A percentile compares a stretch with the other conserved stretches of the same genome.
Conservation (phyloP, 2,113 vertebrate genomes). For the Elachura formosa region DNA sequence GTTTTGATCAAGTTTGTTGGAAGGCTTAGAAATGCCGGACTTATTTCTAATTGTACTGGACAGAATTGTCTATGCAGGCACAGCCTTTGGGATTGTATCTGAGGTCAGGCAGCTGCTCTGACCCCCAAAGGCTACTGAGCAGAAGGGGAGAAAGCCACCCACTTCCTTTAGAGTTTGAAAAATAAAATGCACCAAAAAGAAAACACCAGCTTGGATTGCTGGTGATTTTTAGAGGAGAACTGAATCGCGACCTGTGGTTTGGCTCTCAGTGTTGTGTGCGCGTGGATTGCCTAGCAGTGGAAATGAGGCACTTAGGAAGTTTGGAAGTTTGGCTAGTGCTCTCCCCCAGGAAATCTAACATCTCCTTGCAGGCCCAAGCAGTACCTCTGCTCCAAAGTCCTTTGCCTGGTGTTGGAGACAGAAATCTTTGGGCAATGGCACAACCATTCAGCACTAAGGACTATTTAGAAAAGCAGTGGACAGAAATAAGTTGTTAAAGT, state of each 20-base stretch:
- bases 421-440: not conserved
- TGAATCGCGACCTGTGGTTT: slow-evolving; percentile 8
- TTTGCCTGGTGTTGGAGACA: not conserved
- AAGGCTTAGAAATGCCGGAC: not conserved
- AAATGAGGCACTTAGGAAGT: not conserved
- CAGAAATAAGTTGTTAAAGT: not conserved
- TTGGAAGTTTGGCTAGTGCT: not conserved
- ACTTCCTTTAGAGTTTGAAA: not conserved
- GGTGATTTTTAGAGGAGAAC: not conserved
- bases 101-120: not conserved
- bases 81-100: not conserved
- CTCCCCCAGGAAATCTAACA: not conserved
- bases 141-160: not conserved
- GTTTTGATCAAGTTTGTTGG: not conserved
- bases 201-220: not conserved
- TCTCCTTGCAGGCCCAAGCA: not conserved
- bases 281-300: not conserved
- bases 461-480: not conserved
- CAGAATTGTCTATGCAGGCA: not conserved
- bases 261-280: not conserved
- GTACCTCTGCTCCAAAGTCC: not conserved
- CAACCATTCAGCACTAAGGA: not conserved
- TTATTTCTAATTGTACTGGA: not conserved
- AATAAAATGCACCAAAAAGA: not conserved
- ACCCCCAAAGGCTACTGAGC: not conserved